Base-by-base conservation (phyloP, 2,113 vertebrate genomes). In the Grallaria varia region DNA sequence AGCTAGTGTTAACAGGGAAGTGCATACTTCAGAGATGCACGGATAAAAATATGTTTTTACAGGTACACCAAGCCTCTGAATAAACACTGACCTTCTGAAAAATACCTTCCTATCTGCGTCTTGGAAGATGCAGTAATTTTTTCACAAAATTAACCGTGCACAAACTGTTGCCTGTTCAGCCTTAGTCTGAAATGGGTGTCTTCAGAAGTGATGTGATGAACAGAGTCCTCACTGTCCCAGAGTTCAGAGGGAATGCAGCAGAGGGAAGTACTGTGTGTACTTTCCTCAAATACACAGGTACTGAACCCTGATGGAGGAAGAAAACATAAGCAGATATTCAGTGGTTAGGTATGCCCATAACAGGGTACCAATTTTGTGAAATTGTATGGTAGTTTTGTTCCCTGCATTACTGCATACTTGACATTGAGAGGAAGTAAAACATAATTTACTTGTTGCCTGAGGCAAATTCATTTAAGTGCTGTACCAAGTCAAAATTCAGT, bases 381-480 rank as follows among this genome's bases (percentile, higher is more conserved):
- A 75, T 40, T 58, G 28, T n/a, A 12, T 0, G 0, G 35, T 28
- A 47, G 52, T 45, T 88, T 71, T 68, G 33, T 66, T 93, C 64
- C 33, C 37, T 93, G 81, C 45, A 24, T 62, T 89, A 49, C 85
- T 63, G 17, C 82, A 69, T 52, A 31, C 73, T 91, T 93, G 92
- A 71, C 90, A 89, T 87, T 81, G 90, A 91, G 64, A 87, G n/a
- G 74, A 87, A 82, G 87, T 94, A 91, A 87, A 91, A 50, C 64
- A 58, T 80, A 52, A 89, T 77, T 94, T 81, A 53, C 59, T 68
- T 74, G n/a, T 37, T 89, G 50, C 77, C 82, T 53, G 39, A 82
- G 81, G 92, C 87, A 80, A 81, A 87, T 77, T 66, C 50, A 78
- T 53, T 42, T 55, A 58, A 84, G 42, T 4, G 4, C 37, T 1